Conservation (phyloP, 2,113 vertebrate species). For the Pagrus major region DNA sequence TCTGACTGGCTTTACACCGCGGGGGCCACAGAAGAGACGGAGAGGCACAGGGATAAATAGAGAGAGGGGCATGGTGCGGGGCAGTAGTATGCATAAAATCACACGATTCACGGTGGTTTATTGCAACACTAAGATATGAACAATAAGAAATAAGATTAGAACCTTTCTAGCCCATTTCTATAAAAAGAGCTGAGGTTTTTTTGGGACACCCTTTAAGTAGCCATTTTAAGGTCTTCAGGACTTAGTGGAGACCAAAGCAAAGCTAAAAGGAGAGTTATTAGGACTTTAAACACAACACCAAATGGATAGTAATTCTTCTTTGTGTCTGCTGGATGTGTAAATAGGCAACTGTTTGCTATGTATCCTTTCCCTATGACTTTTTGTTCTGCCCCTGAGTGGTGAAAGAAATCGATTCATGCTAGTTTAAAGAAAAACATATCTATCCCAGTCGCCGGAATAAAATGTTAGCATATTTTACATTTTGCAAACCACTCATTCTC, state of each 20-base stretch:
- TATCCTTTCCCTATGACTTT: no score
- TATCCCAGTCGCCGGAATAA: no score
- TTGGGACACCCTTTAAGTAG: not conserved
- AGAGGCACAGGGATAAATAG: slow-evolving; percentile 22
- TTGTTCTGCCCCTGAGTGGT: no score
- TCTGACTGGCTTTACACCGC: slow-evolving; percentile 78
- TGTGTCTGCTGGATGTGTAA: not conserved
- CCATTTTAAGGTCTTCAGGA: not conserved
- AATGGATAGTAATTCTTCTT: not conserved
- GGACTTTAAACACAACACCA: not conserved
- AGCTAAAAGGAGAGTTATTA: not conserved
- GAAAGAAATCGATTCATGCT: not conserved
- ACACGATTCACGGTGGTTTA: not conserved
- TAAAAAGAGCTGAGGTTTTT: not conserved
- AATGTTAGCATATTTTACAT: no score
- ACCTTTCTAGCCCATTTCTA: no score
- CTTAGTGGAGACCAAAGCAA: not conserved
- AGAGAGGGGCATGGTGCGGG: not conserved
- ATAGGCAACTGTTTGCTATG: not conserved
- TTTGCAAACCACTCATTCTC: no score
- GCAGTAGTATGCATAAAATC: not conserved
- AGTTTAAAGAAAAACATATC: not conserved
- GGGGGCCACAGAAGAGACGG: slow-evolving; percentile 50
- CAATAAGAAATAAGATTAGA: slow-evolving; percentile 24
- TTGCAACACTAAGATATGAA: slow-evolving; percentile 13